phyloP scores from a whole-genome alignment of 2,888 invertebrate genomes.

The Lamellibrachia satsuma region DNA sequence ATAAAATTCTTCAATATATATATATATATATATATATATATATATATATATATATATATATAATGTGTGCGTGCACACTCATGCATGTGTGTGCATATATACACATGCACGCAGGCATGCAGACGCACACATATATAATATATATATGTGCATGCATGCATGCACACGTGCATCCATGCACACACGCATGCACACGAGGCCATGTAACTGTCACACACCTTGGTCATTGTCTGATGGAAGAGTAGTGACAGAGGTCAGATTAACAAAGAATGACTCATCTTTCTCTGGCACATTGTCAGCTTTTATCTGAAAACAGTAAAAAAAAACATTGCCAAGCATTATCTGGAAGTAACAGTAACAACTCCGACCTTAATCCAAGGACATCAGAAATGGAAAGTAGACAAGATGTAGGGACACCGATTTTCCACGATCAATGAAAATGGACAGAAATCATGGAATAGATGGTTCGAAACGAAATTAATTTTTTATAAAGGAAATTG shows the following conservation, averaged over 20 bases:
- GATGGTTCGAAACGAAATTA: too few species aligned
- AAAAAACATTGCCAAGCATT: neutral
- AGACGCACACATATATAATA: neutral
- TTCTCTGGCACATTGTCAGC: conserved; percentile 57
- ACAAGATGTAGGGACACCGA: neutral
- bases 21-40: too few species aligned
- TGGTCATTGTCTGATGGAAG: conserved; percentile 52
- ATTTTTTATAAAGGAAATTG: too few species aligned
- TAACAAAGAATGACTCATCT: conserved; percentile 57
- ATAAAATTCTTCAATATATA: too few species aligned
- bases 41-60: too few species aligned
- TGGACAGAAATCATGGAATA: too few species aligned
- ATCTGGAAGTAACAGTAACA: neutral
- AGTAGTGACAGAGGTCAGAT: conserved; percentile 52
- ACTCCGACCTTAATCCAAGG: neutral
- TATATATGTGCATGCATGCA: neutral
- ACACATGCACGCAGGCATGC: too few species aligned
- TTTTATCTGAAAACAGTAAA: conserved; percentile 47
- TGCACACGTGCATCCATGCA: too few species aligned
- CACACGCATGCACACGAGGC: too few species aligned
- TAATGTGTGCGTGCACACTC: too few species aligned
- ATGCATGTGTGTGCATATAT: too few species aligned
- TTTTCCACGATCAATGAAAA: too few species aligned
- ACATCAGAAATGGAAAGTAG: neutral
- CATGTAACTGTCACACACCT: conserved; percentile 39